A percentile compares a stretch with the other conserved stretches of the same genome.
These are phyloP conservation scores for Gavialis gangeticus DNA, from an alignment of 2,113 vertebrate genomes.

Conservation along the genomic window DNA sequence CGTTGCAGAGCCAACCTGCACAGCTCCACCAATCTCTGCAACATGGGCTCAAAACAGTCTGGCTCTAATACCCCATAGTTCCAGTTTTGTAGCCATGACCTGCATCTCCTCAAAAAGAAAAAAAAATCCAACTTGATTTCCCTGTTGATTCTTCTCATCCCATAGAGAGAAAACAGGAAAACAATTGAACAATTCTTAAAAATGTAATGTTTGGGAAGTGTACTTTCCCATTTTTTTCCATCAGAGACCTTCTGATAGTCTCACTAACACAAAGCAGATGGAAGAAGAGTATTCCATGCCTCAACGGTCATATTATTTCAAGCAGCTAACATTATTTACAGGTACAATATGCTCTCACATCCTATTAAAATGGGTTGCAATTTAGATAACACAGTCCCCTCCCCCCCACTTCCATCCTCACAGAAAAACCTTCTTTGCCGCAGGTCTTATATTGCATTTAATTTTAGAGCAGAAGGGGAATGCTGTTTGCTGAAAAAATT, in stretches of 20 bases:
- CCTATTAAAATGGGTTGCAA: not conserved
- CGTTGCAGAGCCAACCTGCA: not conserved
- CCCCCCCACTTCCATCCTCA: not conserved
- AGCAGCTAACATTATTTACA: constrained; percentile 6
- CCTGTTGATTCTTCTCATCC: not conserved
- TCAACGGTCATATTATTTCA: constrained; percentile 41
- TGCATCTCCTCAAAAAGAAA: not conserved
- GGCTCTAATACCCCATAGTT: rapidly evolving
- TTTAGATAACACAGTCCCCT: not conserved
- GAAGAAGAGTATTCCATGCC: constrained; percentile 6
- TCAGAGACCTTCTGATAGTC: not conserved
- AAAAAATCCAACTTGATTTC: not conserved
- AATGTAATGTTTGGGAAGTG: not conserved
- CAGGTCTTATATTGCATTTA: not conserved
- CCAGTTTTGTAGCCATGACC: not conserved
- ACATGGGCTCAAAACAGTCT: not conserved
- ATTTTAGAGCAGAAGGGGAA: constrained; percentile 36
- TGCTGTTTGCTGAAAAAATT: not conserved
- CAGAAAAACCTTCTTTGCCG: not conserved
- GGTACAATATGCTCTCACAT: not conserved
- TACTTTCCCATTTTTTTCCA: constrained; percentile 12
- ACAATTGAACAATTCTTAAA: not conserved
- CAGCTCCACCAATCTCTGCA: not conserved
- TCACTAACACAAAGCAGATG: constrained; percentile 14
- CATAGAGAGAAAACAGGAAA: not conserved